Conservation (phyloP, 1,140 invertebrate species). For the Eurosta solidaginis region DNA sequence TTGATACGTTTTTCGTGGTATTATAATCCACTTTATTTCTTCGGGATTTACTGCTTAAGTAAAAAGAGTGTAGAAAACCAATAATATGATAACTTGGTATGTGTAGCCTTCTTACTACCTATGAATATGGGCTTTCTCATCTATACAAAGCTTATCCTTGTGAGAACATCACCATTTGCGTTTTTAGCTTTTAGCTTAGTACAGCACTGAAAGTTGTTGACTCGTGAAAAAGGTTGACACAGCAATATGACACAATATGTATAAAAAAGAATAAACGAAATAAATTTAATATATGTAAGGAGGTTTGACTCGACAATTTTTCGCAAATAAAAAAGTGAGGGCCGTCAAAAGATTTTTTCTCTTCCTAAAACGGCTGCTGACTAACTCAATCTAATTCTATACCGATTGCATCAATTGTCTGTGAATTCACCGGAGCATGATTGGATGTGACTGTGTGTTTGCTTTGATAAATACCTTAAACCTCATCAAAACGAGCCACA, state of each 20-base stretch:
- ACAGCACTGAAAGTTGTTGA: conserved; percentile 4
- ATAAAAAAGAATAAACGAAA: background rate
- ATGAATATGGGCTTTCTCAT: background rate
- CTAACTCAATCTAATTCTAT: background rate
- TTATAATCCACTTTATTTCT: too few species aligned
- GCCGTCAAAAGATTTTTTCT: background rate
- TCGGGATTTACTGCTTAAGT: too few species aligned
- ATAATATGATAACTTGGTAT: too few species aligned
- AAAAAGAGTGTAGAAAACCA: too few species aligned
- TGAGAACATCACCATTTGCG: conserved; percentile 2
- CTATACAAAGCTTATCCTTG: background rate
- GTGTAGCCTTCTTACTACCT: background rate
- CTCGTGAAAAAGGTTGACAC: background rate
- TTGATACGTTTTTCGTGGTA: too few species aligned
- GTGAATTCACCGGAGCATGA: too few species aligned
- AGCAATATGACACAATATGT: background rate
- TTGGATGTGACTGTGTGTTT: background rate
- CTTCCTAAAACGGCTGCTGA: background rate
- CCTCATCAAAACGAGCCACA: background rate
- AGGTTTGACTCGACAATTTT: background rate
- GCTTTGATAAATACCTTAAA: background rate
- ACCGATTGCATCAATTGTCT: too few species aligned
- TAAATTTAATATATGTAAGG: background rate
- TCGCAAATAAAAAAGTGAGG: background rate
- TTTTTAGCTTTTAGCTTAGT: conserved; percentile 22